Base-by-base conservation (phyloP, 2,797 vertebrate species). In the Cryptoprocta ferox region DNA sequence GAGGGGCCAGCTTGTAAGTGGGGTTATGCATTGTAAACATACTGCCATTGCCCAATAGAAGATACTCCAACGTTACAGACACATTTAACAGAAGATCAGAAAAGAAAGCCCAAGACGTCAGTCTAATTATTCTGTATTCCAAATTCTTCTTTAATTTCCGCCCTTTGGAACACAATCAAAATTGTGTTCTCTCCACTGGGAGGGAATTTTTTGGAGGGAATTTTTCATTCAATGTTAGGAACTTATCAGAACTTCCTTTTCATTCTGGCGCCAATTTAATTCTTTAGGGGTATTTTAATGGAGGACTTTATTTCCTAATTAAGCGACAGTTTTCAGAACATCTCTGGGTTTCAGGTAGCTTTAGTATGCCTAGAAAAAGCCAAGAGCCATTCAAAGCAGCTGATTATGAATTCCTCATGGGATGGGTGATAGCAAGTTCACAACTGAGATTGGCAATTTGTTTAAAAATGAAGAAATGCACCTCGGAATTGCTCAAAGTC, bases 381-480 rank as follows among this genome's bases (percentile, higher is more conserved):
- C 95, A 97, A 98, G 97, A 98, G 91, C 94, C 94, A 98, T 98
- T 98, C 98, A 97, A 37, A 68, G 94, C 92, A 98, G 97, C 97
- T 98, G 97, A 97, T 95, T 97, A 97, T 97, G 97, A 97, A 98
- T 98, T 99, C 96, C 95, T 98, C 96, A 95, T 93, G 97, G 98
- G 97, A 98, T 98, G 26, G 75, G 24, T 91, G 83, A 92, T 95
- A 95, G 94, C 95, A 96, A 97, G 96, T 91, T 98, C 97, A 98
- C 98, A 91, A 93, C 61, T 82, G 82, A 82, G 93, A 32, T 85
- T 98, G 97, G 81, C 93, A 97, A 97, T 87, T 98, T 93, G 48
- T 97, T 98, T 98, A 94, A 91, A 94, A 98, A 96, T 94, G 53
- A 92, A 65, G 37, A 96, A 97, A 96, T 86, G 86, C n/a, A 61